Evolutionary conservation across 2,797 vertebrate species (phyloP), one percentile per base, ranked within the genome.

Genomic region (Chaunax sp.): DNA sequence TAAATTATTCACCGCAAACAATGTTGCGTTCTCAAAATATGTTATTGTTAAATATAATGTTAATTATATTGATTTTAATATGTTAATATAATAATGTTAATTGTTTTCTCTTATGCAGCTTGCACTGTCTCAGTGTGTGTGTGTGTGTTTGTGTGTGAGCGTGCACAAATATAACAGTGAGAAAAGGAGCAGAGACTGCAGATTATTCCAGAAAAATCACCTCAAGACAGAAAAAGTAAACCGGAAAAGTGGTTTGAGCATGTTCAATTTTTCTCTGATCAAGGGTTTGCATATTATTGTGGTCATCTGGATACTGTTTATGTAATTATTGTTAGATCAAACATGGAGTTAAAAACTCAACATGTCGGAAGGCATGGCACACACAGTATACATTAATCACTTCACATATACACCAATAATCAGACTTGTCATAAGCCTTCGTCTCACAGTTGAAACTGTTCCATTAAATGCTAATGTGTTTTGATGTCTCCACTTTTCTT

Each of bases 241-340:
- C 12, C 28, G 52, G 16, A 52, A 63, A 62, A 60, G n/a, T 59
- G 11, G 43, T 8, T 14, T 3, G 2, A 61, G 8, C 6, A 65
- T 19, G 26, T 53, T 59, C 4, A 14, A 8, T 41, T 61, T 64
- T 66, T 61, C 30, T 60, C 2, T 5, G 18, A 41, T 62, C 56
- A 65, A 18, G 22, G 35, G 51, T 74, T 69, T 25, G 25, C 28
- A 30, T 4, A 30, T 55, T 35, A 40, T 55, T 72, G 56, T 5
- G 55, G 47, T 75, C 72, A 84, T 82, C 72, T 78, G 79, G 69
- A 77, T 55, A 67, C 28, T 67, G 65, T 80, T 77, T 57, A 60
- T 69, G 52, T 53, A 64, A 69, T 73, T 62, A 78, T 52, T 69
- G 37, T 12, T 28, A 44, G 53, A 81, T 74, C 51, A 64, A 69